These are phyloP conservation scores for Kryptolebias marmoratus DNA, from an alignment of 2,113 vertebrate genomes.

Conservation along the genomic window DNA sequence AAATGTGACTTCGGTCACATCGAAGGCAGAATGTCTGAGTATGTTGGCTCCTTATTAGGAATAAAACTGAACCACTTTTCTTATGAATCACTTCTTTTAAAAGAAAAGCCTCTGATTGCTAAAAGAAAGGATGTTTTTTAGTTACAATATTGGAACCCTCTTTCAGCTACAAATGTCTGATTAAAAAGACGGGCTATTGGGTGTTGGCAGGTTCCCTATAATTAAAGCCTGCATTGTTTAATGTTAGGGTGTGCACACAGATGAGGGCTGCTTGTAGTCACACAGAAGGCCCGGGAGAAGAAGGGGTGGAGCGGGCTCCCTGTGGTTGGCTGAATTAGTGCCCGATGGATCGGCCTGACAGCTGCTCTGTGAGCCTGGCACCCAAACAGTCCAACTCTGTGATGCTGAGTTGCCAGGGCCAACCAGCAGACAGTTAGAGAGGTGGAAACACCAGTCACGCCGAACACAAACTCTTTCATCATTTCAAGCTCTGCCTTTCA, in stretches of 20 bases:
- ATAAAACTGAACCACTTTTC: neutral
- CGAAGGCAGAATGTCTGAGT: neutral
- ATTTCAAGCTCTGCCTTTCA: slow-evolving; percentile 58
- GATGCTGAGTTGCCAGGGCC: slow-evolving; percentile 69
- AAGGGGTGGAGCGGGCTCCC: slow-evolving; percentile 57
- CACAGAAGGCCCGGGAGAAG: slow-evolving; percentile 46
- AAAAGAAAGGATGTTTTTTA: slow-evolving; percentile 50
- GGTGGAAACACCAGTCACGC: slow-evolving; percentile 43
- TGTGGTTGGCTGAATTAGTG: slow-evolving; percentile 76
- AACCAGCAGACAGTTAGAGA: slow-evolving; percentile 59
- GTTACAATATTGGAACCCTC: slow-evolving; percentile 63
- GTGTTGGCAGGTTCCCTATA: slow-evolving; percentile 76
- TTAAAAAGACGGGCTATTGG: slow-evolving; percentile 75
- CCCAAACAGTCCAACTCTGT: slow-evolving; percentile 63
- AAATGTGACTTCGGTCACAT: neutral
- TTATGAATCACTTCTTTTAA: slow-evolving; percentile 19
- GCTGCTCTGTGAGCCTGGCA: slow-evolving; percentile 73
- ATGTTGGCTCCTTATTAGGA: neutral
- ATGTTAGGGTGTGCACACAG: slow-evolving; percentile 45
- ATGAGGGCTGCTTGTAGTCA: slow-evolving; percentile 55
- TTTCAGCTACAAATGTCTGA: slow-evolving; percentile 69
- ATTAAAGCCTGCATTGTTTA: slow-evolving; percentile 70
- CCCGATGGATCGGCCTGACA: slow-evolving; percentile 75
- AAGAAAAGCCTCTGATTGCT: slow-evolving; percentile 21
- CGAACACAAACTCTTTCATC: slow-evolving; percentile 54